These are phyloP conservation scores for Oriolus oriolus DNA, from an alignment of 2,113 vertebrate species.

Conservation along the genomic window DNA sequence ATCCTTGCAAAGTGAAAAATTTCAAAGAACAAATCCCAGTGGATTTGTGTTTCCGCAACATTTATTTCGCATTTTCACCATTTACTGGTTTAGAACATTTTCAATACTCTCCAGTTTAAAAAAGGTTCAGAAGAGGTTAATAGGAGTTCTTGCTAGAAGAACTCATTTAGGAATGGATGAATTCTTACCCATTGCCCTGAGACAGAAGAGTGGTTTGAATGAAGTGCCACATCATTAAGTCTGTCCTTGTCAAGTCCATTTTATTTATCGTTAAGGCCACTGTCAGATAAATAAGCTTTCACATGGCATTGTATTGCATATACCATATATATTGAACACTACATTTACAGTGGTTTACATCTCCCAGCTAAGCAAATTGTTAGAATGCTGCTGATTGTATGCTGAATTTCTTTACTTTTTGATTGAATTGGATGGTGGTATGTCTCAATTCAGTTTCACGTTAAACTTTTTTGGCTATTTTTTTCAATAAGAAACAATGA, in stretches of 20 bases:
- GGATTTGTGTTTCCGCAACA: background rate
- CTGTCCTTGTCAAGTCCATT: constrained; percentile 42
- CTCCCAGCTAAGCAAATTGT: background rate
- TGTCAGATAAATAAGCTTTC: background rate
- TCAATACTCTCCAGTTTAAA: background rate
- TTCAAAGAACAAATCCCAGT: background rate
- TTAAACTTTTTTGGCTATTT: background rate
- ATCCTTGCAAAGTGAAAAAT: background rate
- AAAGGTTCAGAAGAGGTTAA: constrained; percentile 36
- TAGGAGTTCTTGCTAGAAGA: background rate
- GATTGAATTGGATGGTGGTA: background rate
- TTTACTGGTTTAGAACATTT: constrained; percentile 7
- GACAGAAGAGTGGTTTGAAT: background rate
- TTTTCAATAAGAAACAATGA: background rate
- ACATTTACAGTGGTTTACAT: background rate
- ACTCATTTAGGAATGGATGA: background rate
- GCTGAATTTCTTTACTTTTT: background rate
- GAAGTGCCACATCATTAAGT: background rate
- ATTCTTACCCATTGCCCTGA: constrained; percentile 8
- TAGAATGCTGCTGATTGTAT: background rate
- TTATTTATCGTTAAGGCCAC: background rate
- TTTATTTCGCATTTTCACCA: background rate
- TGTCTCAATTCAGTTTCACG: background rate
- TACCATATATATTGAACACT: background rate
- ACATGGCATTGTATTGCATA: background rate